These are phyloP conservation scores for Thamnophis elegans DNA, from an alignment of 2,797 vertebrate genomes.

Conservation along the genomic window DNA sequence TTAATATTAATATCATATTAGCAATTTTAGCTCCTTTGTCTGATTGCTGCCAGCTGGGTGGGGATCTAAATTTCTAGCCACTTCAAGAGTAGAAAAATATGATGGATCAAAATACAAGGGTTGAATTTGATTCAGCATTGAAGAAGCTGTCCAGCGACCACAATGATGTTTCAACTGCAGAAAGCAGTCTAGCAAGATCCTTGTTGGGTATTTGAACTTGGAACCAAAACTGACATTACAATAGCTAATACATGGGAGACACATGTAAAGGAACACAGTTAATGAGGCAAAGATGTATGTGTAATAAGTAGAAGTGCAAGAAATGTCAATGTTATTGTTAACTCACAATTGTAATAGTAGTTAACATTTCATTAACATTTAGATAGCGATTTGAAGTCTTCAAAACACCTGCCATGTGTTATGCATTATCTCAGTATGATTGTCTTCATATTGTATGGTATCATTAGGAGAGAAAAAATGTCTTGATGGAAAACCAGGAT, in stretches of 20 bases:
- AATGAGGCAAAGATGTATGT: neutral
- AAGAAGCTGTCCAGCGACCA: slow-evolving; percentile 31
- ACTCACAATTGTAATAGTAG: neutral
- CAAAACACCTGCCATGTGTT: neutral
- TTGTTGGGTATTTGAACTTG: neutral
- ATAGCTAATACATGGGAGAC: neutral
- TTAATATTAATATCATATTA: slow-evolving; percentile 14
- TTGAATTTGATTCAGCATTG: slow-evolving; percentile 33
- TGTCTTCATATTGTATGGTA: neutral
- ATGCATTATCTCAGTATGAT: neutral
- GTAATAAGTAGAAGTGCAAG: neutral
- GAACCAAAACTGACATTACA: neutral
- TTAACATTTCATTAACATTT: neutral
- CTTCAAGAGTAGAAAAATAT: slow-evolving; percentile 6
- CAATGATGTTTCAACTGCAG: slow-evolving; percentile 4
- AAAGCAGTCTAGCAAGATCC: slow-evolving; percentile 11
- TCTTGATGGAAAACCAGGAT: neutral
- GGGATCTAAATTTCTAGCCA: slow-evolving; percentile 48
- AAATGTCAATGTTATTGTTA: neutral
- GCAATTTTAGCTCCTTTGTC: slow-evolving; percentile 36
- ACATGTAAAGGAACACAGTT: neutral
- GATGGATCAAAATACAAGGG: slow-evolving; percentile 32
- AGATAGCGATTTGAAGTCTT: neutral
- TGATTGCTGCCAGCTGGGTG: slow-evolving; percentile 29
- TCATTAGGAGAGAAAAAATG: neutral